Evolutionary conservation across 2,113 vertebrate species (phyloP).

Genomic region (Rhinolophus sinicus): DNA sequence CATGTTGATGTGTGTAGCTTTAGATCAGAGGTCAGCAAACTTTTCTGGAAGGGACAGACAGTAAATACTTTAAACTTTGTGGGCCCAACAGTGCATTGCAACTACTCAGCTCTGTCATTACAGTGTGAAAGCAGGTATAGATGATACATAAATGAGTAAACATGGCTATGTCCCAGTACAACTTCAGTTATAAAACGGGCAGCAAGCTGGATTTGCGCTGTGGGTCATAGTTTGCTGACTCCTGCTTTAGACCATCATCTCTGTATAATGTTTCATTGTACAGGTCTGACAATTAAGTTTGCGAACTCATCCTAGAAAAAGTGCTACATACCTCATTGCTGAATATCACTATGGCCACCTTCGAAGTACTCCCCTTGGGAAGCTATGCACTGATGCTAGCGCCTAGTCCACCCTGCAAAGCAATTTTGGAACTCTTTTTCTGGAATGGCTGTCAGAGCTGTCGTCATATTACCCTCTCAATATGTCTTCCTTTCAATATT

Average conservation of each 20-base stretch:
- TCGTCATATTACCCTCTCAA: no score
- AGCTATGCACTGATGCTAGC: no score
- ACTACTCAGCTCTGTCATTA: not conserved
- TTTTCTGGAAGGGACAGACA: not conserved
- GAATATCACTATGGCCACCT: no score
- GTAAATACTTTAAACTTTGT: constrained; percentile 9
- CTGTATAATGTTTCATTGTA: not conserved
- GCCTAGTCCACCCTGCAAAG: no score
- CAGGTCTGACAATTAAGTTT: no score
- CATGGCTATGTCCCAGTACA: not conserved
- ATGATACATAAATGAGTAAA: not conserved
- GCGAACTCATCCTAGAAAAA: no score
- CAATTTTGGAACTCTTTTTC: no score
- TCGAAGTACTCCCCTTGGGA: no score
- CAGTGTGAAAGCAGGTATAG: not conserved
- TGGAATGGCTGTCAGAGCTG: no score
- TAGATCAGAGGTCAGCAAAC: not conserved
- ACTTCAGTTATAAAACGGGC: not conserved
- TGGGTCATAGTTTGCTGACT: not conserved
- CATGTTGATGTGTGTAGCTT: not conserved
- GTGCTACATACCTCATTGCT: no score
- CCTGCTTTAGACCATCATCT: not conserved
- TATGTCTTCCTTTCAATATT: no score
- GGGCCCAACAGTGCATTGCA: not conserved
- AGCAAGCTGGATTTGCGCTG: not conserved